Evolutionary conservation across 2,797 vertebrate species (phyloP).

Genomic region (Crocodylus rhombifer): DNA sequence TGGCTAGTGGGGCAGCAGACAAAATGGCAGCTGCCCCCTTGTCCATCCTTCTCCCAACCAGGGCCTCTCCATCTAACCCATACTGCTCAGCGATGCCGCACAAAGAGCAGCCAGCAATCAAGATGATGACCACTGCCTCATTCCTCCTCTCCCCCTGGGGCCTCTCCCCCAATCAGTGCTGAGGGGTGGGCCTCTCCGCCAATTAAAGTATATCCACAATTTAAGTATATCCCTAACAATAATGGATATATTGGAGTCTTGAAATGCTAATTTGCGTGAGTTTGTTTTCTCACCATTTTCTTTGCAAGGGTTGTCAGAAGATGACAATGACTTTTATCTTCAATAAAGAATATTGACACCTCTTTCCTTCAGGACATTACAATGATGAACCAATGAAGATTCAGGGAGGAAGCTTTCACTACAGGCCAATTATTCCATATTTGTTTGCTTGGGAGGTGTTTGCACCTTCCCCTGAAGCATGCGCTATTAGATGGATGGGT

Average conservation of each 20-base stretch:
- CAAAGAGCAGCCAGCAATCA: too few relatives aligned
- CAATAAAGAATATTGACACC: background rate
- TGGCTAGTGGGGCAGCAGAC: too few relatives aligned
- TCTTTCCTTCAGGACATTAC: background rate
- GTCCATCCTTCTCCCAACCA: too few relatives aligned
- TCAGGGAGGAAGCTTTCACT: background rate
- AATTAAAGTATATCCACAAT: too few relatives aligned
- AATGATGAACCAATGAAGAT: background rate
- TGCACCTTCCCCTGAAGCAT: background rate
- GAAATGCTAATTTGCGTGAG: background rate
- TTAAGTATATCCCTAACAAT: background rate
- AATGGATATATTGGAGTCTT: background rate
- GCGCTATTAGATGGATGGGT: background rate
- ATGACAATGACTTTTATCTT: background rate
- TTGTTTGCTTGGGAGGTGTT: fast-evolving
- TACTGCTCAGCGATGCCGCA: too few relatives aligned
- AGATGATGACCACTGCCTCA: too few relatives aligned
- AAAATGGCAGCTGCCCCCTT: too few relatives aligned
- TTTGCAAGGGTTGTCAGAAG: background rate
- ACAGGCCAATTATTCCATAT: background rate
- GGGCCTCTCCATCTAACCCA: too few relatives aligned
- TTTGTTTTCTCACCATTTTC: fast-evolving
- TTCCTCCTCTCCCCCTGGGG: too few relatives aligned
- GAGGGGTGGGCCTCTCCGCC: too few relatives aligned
- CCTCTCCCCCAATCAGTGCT: too few relatives aligned